Percentiles rank a stretch among this genome's conserved stretches.
Conservation (phyloP, 2,888 invertebrate species). For the Empis stercorea region DNA sequence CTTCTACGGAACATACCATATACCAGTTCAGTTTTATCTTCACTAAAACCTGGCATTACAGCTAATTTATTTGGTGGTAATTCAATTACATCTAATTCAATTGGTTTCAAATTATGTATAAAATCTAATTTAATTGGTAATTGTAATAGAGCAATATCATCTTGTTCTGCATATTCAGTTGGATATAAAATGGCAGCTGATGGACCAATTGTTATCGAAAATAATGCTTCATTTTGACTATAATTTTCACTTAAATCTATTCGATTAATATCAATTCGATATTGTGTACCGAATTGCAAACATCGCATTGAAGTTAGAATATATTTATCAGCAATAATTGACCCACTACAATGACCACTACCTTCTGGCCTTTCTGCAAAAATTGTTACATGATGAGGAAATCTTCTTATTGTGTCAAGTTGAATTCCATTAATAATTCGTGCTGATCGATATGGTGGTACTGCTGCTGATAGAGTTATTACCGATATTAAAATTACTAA, state of each 20-base stretch:
- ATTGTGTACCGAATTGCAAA: conserved; percentile 1
- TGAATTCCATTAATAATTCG: conserved; percentile 7
- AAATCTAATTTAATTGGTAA: conserved; percentile 11
- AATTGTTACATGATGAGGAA: conserved; percentile 12
- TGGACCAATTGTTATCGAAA: conserved; percentile 9
- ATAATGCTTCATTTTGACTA: conserved; percentile 3
- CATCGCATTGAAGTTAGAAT: conserved; percentile 12
- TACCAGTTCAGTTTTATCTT: conserved; percentile 6
- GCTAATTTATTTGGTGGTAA: conserved; percentile 6
- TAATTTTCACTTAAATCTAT: conserved; percentile 6
- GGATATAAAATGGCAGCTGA: conserved; percentile 6
- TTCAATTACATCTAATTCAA: conserved; percentile 3
- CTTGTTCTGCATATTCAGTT: neutral
- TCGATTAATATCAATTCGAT: conserved; percentile 12
- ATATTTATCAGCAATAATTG: conserved; percentile 11
- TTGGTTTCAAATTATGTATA: conserved; percentile 1
- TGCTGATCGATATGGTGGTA: no score
- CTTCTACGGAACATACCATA: conserved; percentile 12
- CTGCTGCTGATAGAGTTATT: no score
- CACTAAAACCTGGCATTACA: conserved; percentile 13
- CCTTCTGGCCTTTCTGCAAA: neutral
- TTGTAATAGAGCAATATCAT: conserved; percentile 12
- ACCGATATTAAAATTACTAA: no score
- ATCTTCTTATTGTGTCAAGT: conserved; percentile 10
- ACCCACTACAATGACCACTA: conserved; percentile 12